A percentile compares a stretch with the other conserved stretches of the same genome.
Conservation (phyloP, 2,113 vertebrate species). For the Clinocottus analis region DNA sequence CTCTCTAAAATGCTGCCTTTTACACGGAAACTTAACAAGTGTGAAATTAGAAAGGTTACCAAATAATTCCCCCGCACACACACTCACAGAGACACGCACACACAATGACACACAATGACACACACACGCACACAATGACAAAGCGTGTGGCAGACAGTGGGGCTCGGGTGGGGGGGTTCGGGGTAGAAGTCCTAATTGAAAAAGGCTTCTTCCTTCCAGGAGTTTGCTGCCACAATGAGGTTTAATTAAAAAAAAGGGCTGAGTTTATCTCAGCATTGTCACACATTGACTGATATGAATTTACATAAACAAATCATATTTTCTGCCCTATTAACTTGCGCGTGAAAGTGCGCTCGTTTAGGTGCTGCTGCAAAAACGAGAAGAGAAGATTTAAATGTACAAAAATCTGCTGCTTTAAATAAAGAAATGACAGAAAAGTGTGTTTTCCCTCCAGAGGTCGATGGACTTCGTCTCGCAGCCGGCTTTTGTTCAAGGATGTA, state of each 20-base stretch:
- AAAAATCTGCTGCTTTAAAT: not conserved
- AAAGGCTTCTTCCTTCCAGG: conserved; percentile 75
- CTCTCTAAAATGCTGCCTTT: conserved; percentile 80
- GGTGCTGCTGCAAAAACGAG: conserved; percentile 16
- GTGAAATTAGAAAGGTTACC: conserved; percentile 86
- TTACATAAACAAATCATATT: conserved; percentile 75
- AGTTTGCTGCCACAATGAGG: conserved; percentile 69
- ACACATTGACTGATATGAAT: conserved; percentile 63
- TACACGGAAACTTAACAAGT: conserved; percentile 84
- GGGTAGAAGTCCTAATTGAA: conserved; percentile 78
- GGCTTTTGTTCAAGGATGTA: too few relatives aligned
- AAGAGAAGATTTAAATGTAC: conserved; percentile 4
- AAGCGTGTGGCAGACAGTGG: conserved; percentile 46
- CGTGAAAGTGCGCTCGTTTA: conserved; percentile 23
- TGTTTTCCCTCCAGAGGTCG: not conserved
- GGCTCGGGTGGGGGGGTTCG: conserved; percentile 16
- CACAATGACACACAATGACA: conserved; percentile 45
- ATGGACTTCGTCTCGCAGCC: not conserved
- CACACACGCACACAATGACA: conserved; percentile 46
- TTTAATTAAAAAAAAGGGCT: conserved; percentile 65
- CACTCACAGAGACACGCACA: conserved; percentile 44
- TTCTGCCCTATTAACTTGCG: conserved; percentile 60
- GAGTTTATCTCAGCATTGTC: conserved; percentile 72
- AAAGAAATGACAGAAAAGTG: not conserved
- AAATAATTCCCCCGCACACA: conserved; percentile 67